Conservation (phyloP, 1,140 invertebrate species). For the Arion vulgaris region DNA sequence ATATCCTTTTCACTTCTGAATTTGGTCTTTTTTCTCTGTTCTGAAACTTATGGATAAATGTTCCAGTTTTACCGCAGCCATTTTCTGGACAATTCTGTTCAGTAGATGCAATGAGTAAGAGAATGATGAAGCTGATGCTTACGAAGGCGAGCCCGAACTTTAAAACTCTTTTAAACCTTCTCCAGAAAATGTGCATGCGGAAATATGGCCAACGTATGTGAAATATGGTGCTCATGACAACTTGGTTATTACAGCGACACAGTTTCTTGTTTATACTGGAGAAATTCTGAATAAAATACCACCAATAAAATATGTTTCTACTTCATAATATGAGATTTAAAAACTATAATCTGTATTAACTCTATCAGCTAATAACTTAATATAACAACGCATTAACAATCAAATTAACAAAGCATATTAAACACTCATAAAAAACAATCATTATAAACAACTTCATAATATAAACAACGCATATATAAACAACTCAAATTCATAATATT, state of each 20-base stretch:
- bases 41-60: slow-evolving; percentile 26
- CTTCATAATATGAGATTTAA: too few relatives aligned
- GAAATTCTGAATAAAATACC: too few relatives aligned
- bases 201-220: background rate
- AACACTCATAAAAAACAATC: too few relatives aligned
- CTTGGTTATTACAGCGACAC: background rate
- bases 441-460: too few relatives aligned
- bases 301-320: too few relatives aligned
- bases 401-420: too few relatives aligned
- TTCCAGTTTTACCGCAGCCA: background rate
- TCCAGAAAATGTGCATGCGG: background rate
- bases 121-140: slow-evolving; percentile 15
- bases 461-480: too few relatives aligned
- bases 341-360: too few relatives aligned
- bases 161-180: background rate
- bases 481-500: too few relatives aligned
- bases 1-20: slow-evolving; percentile 40
- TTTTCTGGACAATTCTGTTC: slow-evolving; percentile 2
- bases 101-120: slow-evolving; percentile 20
- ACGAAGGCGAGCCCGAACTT: background rate
- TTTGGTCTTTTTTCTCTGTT: slow-evolving; percentile 29
- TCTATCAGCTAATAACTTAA: too few relatives aligned
- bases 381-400: too few relatives aligned
- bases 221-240: background rate
- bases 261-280: background rate